phyloP scores from a whole-genome alignment of 2,888 invertebrate genomes.

The Drosophila seclusa region DNA sequence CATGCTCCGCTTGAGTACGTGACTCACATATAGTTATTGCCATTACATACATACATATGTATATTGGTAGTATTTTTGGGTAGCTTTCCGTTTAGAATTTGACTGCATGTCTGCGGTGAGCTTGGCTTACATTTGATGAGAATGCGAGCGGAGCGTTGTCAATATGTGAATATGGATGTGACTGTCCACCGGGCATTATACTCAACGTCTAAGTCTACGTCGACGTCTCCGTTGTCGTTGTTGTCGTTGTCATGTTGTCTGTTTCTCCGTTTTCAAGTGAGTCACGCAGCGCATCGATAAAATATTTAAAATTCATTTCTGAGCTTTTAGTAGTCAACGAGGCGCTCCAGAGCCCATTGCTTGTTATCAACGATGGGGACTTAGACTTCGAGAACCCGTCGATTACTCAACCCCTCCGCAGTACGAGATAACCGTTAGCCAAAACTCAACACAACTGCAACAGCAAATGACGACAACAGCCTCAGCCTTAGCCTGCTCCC shows the following conservation, averaged over 20 bases:
- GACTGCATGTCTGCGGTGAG: conserved; percentile 42
- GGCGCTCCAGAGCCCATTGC: conserved; percentile 30
- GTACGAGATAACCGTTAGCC: conserved; percentile 42
- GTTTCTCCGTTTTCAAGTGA: conserved; percentile 49
- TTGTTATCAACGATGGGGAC: conserved; percentile 48
- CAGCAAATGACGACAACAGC: conserved; percentile 46
- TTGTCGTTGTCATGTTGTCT: conserved; percentile 2
- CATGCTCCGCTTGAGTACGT: conserved; percentile 74
- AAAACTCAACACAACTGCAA: conserved; percentile 32
- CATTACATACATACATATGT: conserved; percentile 31
- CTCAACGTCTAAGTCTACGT: conserved; percentile 2
- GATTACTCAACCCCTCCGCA: conserved; percentile 27
- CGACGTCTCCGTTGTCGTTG: background rate
- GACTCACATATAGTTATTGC: conserved; percentile 74
- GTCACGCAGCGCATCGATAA: conserved; percentile 75
- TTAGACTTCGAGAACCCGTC: conserved; percentile 18
- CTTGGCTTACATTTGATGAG: conserved; percentile 72
- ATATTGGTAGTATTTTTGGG: conserved; percentile 28
- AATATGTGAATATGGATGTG: conserved; percentile 37
- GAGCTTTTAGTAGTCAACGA: conserved; percentile 69
- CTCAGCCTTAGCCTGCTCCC: conserved; percentile 12
- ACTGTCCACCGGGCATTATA: conserved; percentile 56
- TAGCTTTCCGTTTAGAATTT: conserved; percentile 49
- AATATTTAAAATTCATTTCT: conserved; percentile 80
- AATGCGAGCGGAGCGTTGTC: conserved; percentile 63